Percentiles rank a stretch among this genome's conserved stretches.
Evolutionary conservation across 2,113 vertebrate species (phyloP).

Genomic region (Corythornis madagascariensis): DNA sequence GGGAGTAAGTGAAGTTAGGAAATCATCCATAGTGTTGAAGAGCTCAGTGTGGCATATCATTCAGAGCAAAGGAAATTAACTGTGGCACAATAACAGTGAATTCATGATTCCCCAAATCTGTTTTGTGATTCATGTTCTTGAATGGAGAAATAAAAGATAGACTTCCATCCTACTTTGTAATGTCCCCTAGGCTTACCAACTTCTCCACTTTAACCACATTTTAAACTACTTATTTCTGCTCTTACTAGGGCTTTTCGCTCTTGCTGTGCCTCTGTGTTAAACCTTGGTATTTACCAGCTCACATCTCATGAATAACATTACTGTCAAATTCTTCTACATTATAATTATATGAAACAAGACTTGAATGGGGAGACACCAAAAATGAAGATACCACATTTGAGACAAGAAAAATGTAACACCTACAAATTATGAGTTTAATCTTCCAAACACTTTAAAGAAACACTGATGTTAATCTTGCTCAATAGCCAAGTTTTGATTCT

Average conservation of each 20-base stretch:
- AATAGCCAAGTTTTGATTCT: background rate
- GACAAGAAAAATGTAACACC: background rate
- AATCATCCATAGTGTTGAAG: slow-evolving; percentile 1
- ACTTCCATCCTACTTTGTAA: background rate
- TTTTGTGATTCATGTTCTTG: background rate
- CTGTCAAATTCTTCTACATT: background rate
- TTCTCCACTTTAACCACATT: background rate
- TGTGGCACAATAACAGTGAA: background rate
- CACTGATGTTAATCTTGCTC: background rate
- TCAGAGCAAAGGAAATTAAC: slow-evolving; percentile 1
- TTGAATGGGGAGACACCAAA: background rate
- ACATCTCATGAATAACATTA: background rate
- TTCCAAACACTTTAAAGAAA: background rate
- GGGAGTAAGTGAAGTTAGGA: slow-evolving; percentile 23
- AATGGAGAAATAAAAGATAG: background rate
- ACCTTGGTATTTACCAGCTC: background rate
- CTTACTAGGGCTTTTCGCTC: background rate
- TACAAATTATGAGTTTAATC: background rate
- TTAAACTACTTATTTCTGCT: background rate
- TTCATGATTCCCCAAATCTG: background rate
- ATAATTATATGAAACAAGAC: background rate
- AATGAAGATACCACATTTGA: background rate
- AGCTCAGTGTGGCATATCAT: background rate
- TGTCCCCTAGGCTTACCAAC: background rate
- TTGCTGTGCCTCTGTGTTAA: background rate